phyloP scores from a whole-genome alignment of 2,113 vertebrate species.

The Athene noctua region DNA sequence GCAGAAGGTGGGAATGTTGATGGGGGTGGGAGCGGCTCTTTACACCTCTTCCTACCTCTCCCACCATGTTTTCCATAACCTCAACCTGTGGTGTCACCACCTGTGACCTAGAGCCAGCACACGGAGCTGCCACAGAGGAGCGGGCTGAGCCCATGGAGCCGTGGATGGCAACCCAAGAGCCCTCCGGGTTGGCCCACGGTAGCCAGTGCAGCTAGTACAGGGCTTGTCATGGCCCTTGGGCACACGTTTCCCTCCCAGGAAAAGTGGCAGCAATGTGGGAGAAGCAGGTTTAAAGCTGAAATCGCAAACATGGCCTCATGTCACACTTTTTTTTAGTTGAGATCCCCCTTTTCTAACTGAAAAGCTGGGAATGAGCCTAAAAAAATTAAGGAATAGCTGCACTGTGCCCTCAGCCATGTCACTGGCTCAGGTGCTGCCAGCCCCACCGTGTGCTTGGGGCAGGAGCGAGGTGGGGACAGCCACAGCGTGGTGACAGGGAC shows the following conservation, averaged over 20 bases:
- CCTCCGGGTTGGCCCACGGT: accelerated
- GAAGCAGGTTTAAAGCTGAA: not conserved
- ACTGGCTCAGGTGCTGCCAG: accelerated
- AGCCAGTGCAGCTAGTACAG: not conserved
- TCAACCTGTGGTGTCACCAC: conserved; percentile 28
- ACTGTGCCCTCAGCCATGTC: accelerated
- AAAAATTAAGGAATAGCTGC: accelerated
- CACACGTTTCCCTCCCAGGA: accelerated
- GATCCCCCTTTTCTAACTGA: no score
- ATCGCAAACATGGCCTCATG: accelerated
- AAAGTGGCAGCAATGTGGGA: accelerated
- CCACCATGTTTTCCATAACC: conserved; percentile 73
- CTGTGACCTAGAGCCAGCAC: no score
- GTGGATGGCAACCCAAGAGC: not conserved
- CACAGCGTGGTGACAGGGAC: not conserved
- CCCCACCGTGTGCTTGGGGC: accelerated
- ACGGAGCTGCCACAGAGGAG: not conserved
- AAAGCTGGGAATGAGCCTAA: not conserved
- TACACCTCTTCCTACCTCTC: conserved; percentile 82
- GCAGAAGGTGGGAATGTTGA: conserved; percentile 71
- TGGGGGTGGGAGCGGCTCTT: conserved; percentile 68
- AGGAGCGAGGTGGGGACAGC: not conserved
- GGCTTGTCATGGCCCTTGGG: accelerated
- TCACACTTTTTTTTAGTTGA: accelerated
- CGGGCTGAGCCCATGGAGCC: not conserved